phyloP scores from a whole-genome alignment of 2,113 vertebrate species.

The Apistogramma diplotaenia region DNA sequence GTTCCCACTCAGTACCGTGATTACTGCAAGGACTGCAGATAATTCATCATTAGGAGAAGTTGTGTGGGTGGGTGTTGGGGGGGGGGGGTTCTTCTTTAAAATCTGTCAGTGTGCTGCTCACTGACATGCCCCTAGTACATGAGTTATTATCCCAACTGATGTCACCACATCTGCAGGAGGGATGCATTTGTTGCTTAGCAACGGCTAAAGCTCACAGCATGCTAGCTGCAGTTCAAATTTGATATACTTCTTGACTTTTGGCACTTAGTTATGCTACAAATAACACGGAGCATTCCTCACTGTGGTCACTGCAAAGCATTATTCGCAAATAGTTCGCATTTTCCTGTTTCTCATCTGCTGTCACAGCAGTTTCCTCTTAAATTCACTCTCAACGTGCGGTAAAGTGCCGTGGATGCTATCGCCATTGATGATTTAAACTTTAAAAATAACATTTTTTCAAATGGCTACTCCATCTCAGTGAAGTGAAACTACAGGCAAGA shows the following conservation, averaged over 20 bases:
- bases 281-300: not conserved
- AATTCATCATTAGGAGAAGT: conserved; percentile 22
- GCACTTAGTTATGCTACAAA: conserved; percentile 3
- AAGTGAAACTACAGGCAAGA: not conserved
- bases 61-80: not conserved
- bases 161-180: conserved; percentile 63
- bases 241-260: conserved; percentile 9
- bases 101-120: conserved; percentile 38
- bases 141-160: conserved; percentile 58
- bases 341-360: not conserved
- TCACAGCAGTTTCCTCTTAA: not conserved
- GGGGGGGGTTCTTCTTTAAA: not conserved
- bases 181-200: conserved; percentile 71
- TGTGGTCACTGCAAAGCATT: not conserved
- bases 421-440: not conserved
- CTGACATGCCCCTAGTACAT: conserved; percentile 51
- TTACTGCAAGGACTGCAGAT: conserved; percentile 6
- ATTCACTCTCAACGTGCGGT: not conserved
- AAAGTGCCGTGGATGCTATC: not conserved
- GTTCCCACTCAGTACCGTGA: not conserved
- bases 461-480: not conserved
- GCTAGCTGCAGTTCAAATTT: conserved; percentile 50
- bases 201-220: conserved; percentile 57
- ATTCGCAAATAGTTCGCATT: not conserved
- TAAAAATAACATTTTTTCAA: not conserved